These are phyloP conservation scores for Dromiciops gliroides DNA, from an alignment of 2,113 vertebrate genomes.

Conservation along the genomic window DNA sequence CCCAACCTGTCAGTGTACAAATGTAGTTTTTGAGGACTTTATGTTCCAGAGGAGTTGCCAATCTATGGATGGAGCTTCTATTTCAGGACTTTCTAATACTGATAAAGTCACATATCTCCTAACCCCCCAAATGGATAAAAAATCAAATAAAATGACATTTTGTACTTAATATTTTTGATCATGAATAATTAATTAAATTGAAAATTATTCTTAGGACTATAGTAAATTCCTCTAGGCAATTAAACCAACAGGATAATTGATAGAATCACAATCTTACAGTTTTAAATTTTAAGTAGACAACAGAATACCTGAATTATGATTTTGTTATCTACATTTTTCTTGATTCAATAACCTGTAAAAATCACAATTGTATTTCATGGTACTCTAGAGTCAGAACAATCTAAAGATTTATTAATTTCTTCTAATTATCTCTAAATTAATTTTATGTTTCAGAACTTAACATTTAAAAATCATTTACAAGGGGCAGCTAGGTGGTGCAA, in stretches of 20 bases:
- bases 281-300: not conserved
- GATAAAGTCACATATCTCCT: not conserved
- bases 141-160: not conserved
- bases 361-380: not conserved
- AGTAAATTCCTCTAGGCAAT: not conserved
- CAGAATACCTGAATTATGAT: not conserved
- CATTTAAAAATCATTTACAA: not conserved
- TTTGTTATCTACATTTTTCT: not conserved
- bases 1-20: not conserved
- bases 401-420: not conserved
- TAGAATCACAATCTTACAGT: not conserved
- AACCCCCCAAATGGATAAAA: not conserved
- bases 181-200: not conserved
- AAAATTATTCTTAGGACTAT: not conserved
- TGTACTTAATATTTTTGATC: not conserved
- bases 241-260: not conserved
- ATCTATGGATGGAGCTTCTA: not conserved
- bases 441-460: not conserved
- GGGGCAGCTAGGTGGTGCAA: not conserved
- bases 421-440: not conserved
- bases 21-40: not conserved
- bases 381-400: not conserved
- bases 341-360: not conserved
- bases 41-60: no score
- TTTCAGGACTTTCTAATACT: not conserved